A percentile compares a stretch with the other conserved stretches of the same genome.
phyloP scores from a whole-genome alignment of 1,140 invertebrate species.

The Drosophila repleta region DNA sequence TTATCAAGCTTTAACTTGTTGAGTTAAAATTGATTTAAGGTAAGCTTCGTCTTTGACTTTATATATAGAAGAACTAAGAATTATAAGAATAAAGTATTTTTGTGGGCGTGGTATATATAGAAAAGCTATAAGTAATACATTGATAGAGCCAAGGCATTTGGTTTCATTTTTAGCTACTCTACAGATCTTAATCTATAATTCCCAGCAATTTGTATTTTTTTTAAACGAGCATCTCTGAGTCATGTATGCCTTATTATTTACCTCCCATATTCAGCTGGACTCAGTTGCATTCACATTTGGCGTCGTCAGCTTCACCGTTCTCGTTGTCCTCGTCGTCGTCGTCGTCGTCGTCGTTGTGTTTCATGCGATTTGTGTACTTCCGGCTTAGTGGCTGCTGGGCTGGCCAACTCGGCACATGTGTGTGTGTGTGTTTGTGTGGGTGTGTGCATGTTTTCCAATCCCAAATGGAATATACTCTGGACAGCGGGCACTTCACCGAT shows the following conservation, averaged over 20 bases:
- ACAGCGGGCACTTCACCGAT: constrained; percentile 37
- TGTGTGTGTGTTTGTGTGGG: constrained; percentile 13
- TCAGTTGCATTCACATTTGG: constrained; percentile 15
- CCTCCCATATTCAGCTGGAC: background rate
- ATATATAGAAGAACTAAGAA: too few relatives aligned
- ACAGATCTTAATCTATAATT: too few relatives aligned
- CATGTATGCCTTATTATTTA: background rate
- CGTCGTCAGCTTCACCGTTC: constrained; percentile 1
- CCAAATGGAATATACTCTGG: constrained; percentile 40
- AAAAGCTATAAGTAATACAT: too few relatives aligned
- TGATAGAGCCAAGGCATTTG: too few relatives aligned
- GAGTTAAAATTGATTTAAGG: too few relatives aligned
- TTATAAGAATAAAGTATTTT: too few relatives aligned
- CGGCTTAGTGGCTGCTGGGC: constrained; percentile 57
- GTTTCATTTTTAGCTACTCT: too few relatives aligned
- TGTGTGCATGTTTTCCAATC: constrained; percentile 8
- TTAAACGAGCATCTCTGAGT: too few relatives aligned
- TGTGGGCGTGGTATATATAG: too few relatives aligned
- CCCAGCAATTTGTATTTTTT: too few relatives aligned
- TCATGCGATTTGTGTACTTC: constrained; percentile 80
- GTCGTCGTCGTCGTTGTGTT: constrained; percentile 36
- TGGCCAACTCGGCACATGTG: constrained; percentile 15
- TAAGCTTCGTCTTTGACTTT: too few relatives aligned
- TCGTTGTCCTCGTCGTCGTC: constrained; percentile 15
- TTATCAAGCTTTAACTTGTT: too few relatives aligned